Percentiles rank a stretch among this genome's conserved stretches.
phyloP scores from a whole-genome alignment of 2,113 vertebrate genomes.

The Tragelaphus strepsiceros region DNA sequence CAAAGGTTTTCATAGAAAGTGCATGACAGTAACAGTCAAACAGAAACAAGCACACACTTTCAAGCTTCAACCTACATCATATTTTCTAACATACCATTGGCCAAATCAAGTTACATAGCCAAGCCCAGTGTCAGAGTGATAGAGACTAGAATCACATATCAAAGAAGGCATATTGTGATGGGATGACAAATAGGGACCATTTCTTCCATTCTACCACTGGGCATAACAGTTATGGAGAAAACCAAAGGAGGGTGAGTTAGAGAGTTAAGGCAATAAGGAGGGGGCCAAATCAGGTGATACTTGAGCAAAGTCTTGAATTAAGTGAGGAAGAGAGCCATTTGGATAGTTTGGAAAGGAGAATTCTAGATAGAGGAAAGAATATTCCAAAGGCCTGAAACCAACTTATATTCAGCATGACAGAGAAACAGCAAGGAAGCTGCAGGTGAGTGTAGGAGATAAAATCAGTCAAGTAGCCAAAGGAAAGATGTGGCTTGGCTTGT shows the following conservation, averaged over 20 bases:
- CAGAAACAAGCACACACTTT: neutral
- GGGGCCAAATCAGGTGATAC: neutral
- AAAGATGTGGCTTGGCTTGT: too few species aligned
- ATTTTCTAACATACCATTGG: neutral
- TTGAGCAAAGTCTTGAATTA: neutral
- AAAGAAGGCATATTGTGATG: neutral
- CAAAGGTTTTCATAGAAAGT: neutral
- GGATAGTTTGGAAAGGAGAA: neutral
- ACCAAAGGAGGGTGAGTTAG: neutral
- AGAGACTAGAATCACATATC: neutral
- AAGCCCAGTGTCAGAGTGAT: neutral
- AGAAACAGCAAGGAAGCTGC: neutral
- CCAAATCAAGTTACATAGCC: neutral
- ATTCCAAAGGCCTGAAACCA: neutral
- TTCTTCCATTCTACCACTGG: neutral
- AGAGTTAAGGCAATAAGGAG: neutral
- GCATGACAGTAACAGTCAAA: neutral
- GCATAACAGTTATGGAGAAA: neutral
- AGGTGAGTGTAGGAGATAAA: neutral
- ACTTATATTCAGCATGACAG: neutral
- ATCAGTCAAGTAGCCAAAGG: neutral
- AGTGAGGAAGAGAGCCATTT: neutral
- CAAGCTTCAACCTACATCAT: neutral
- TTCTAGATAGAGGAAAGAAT: neutral
- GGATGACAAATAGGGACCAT: neutral